These are phyloP conservation scores for Volucella inanis DNA, from an alignment of 2,888 invertebrate genomes.

Conservation along the genomic window DNA sequence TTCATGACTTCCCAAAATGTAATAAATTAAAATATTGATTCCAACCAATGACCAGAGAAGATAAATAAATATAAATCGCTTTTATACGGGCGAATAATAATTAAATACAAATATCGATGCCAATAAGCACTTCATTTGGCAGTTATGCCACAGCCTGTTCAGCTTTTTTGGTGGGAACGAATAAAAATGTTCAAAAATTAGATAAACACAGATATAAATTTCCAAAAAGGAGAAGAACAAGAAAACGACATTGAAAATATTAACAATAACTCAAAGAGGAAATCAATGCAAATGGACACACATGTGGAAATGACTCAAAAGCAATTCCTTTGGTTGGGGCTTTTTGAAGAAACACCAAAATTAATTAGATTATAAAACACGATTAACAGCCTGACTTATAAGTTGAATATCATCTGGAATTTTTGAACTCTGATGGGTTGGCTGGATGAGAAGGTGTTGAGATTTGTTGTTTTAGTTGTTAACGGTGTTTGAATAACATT, in stretches of 20 bases:
- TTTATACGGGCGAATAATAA: constrained; percentile 68
- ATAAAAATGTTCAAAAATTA: constrained; percentile 60
- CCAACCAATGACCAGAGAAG: constrained; percentile 60
- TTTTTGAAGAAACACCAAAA: constrained; percentile 47
- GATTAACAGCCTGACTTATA: constrained; percentile 56
- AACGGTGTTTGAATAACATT: constrained; percentile 5
- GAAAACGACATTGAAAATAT: constrained; percentile 52
- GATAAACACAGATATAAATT: constrained; percentile 64
- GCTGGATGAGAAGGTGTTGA: constrained; percentile 3
- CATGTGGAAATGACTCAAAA: constrained; percentile 50
- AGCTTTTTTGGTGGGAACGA: constrained; percentile 34
- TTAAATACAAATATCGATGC: constrained; percentile 66
- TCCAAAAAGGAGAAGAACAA: constrained; percentile 7
- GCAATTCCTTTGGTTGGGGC: constrained; percentile 8
- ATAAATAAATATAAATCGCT: constrained; percentile 64
- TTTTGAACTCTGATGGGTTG: constrained; percentile 25
- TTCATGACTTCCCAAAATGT: constrained; percentile 32
- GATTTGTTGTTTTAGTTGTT: constrained; percentile 8
- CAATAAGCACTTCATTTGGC: constrained; percentile 68
- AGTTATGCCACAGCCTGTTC: constrained; percentile 36
- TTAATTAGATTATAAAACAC: constrained; percentile 62
- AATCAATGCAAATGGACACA: constrained; percentile 63
- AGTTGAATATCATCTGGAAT: too few species aligned
- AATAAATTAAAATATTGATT: constrained; percentile 66
- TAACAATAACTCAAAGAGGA: constrained; percentile 71